Percentiles rank a stretch among this genome's conserved stretches.
phyloP scores from a whole-genome alignment of 2,888 invertebrate genomes.

The Cephus pulcher region DNA sequence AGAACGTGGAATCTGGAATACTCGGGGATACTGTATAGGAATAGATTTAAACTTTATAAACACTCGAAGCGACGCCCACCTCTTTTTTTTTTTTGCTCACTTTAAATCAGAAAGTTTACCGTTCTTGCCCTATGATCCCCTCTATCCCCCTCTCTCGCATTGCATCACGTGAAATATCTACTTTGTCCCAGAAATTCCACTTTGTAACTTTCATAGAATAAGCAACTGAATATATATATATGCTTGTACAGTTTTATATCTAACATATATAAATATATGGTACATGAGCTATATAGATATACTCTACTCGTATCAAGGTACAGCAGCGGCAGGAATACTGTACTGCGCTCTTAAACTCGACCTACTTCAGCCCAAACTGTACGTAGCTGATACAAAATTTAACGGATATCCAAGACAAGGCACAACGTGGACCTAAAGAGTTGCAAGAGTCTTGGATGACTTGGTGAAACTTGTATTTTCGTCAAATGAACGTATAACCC shows the following conservation, averaged over 20 bases:
- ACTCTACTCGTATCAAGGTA: not conserved
- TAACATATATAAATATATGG: not conserved
- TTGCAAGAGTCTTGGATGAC: not conserved
- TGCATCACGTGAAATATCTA: not conserved
- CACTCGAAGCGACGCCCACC: not conserved
- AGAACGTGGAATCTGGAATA: not conserved
- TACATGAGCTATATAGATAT: not conserved
- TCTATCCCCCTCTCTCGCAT: not conserved
- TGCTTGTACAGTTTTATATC: too few relatives aligned
- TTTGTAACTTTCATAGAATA: slow-evolving; percentile 14
- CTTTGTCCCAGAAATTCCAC: slow-evolving; percentile 6
- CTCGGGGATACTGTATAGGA: not conserved
- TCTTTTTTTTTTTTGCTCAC: not conserved
- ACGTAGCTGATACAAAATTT: slow-evolving; percentile 35
- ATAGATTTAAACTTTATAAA: slow-evolving; percentile 3
- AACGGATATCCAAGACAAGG: slow-evolving; percentile 33
- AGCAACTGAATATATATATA: not conserved
- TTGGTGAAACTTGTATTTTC: not conserved
- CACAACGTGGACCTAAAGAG: slow-evolving; percentile 10
- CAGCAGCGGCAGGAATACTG: not conserved
- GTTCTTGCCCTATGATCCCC: not conserved
- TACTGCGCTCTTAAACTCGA: not conserved
- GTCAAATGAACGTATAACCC: not conserved
- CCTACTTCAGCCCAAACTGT: not conserved
- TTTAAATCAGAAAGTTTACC: slow-evolving; percentile 1